Base-by-base conservation (phyloP, 2,797 vertebrate species). In the Helostoma temminkii region DNA sequence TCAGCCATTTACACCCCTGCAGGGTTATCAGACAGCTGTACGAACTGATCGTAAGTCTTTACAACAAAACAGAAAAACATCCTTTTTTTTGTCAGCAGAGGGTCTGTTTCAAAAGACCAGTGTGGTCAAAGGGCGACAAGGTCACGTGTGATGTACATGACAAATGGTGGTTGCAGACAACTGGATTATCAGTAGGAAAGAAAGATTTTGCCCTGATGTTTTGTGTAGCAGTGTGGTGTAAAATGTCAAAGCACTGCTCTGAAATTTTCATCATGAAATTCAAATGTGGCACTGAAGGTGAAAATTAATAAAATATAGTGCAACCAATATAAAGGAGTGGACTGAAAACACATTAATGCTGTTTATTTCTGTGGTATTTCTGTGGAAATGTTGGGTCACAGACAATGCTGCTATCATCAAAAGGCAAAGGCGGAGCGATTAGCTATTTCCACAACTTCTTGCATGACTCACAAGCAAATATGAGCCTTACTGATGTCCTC, bases 381-480 rank as follows among this genome's bases (percentile, higher is more conserved):
- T 36, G 76, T n/a, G 67, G 54, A 68, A 68, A 56, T 64, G 25
- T 42, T 28, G 55, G 22, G 36, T 10, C 54, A 55, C 3, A 8
- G 18, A 58, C 36, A 67, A 75, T 47, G 0, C 37, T 19, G 30
- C 56, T 71, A 57, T 80, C 49, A 66, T 46, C 59, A 69, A 48
- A 39, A 52, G 78, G 37, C 25, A 60, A 69, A 30, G 32, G 6
- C 50, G 41, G 24, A 46, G 22, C 45, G 56, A 37, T 57, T 18
- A 36, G 68, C 54, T 59, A 70, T 80, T 86, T 80, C 66, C 78
- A 80, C 73, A 61, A 76, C 64, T 75, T 49, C 60, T 75, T 18
- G 28, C 52, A 61, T 91, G 88, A 89, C 78, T 89, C 87, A 80
- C 30, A 0, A 76, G 63, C 80, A 81, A 79, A 86, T 82, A 59